These are phyloP conservation scores for Diachasma alloeum DNA, from an alignment of 1,140 invertebrate genomes.

Conservation along the genomic window DNA sequence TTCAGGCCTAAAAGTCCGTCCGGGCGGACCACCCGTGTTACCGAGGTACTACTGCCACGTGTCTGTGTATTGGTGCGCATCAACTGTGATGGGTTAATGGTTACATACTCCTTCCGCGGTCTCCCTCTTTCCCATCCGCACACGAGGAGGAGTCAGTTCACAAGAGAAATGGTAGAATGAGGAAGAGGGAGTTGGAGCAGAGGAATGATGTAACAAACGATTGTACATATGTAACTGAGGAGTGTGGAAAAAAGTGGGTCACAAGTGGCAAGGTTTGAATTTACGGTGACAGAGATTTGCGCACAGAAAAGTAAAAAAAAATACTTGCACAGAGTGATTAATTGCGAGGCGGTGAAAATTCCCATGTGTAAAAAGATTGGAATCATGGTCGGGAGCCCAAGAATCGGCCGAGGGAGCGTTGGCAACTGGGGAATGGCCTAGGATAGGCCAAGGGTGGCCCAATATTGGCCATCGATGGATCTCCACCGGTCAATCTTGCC, in stretches of 20 bases:
- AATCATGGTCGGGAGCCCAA: too few relatives aligned
- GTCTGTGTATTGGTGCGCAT: not conserved
- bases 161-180: not conserved
- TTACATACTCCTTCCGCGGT: not conserved
- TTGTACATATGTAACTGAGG: not conserved
- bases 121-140: not conserved
- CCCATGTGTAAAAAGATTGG: too few relatives aligned
- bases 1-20: conserved; percentile 4
- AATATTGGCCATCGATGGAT: too few relatives aligned
- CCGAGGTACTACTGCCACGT: not conserved
- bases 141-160: not conserved
- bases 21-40: conserved; percentile 8
- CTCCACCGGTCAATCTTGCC: too few relatives aligned
- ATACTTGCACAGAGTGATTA: not conserved
- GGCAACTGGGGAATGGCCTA: too few relatives aligned
- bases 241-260: not conserved
- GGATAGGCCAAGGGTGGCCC: too few relatives aligned
- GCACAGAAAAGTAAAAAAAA: not conserved
- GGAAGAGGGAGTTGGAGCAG: not conserved
- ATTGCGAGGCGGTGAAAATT: not conserved
- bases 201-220: not conserved
- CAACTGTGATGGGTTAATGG: conserved; percentile 7
- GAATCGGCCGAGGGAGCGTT: too few relatives aligned
- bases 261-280: not conserved
- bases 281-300: not conserved